Conservation (phyloP, 2,113 vertebrate genomes). For the Sisor rabdophorus region DNA sequence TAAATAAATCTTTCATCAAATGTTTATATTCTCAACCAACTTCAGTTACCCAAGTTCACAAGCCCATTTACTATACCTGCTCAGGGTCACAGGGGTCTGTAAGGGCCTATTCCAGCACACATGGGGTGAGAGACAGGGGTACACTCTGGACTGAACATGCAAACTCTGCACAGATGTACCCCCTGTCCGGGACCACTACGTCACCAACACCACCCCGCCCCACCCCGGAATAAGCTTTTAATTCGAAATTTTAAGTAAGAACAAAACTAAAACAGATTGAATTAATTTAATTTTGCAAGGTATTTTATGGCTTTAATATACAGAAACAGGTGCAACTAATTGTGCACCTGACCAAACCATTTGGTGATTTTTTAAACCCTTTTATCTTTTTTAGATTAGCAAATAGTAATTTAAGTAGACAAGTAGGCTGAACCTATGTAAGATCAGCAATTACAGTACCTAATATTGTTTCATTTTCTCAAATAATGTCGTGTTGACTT, state of each 20-base stretch:
- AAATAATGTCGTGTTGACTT: constrained; percentile 15
- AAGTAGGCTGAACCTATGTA: constrained; percentile 37
- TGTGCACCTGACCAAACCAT: not conserved
- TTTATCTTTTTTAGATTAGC: not conserved
- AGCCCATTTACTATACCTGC: no score
- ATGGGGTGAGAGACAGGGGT: no score
- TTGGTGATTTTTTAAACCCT: not conserved
- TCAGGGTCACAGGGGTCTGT: no score
- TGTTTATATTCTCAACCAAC: not conserved
- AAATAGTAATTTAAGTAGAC: not conserved
- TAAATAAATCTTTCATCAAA: not conserved
- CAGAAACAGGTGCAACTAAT: not conserved
- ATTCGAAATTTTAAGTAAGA: no score
- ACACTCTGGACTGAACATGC: no score
- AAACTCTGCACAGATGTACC: no score
- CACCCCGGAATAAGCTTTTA: no score
- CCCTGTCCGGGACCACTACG: no score
- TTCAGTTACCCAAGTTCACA: no score
- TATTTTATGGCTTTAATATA: not conserved
- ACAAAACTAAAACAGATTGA: no score
- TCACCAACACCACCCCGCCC: no score
- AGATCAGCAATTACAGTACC: constrained; percentile 53
- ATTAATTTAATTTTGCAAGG: not conserved
- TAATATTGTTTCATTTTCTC: constrained; percentile 24
- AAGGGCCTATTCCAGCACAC: no score